Conservation (phyloP, 2,888 invertebrate genomes). For the Micropterix aruncella region DNA sequence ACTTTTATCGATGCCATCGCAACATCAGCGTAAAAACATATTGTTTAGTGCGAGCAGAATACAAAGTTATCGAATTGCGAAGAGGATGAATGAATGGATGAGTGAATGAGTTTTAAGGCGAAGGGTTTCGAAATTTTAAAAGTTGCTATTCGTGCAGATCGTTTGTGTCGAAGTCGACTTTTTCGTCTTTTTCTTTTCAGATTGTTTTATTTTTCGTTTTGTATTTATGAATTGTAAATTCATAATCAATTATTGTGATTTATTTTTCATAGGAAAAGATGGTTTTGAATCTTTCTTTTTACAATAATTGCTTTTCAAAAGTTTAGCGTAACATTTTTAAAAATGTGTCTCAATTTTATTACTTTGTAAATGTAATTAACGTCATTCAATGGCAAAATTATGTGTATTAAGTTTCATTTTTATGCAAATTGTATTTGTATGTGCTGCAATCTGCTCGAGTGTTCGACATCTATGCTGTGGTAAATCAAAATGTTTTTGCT, state of each 20-base stretch:
- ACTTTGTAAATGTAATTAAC: neutral
- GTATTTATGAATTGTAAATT: slow-evolving; percentile 35
- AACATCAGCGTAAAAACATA: too few relatives aligned
- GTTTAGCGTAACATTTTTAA: neutral
- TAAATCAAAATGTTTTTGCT: neutral
- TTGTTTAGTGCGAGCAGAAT: too few relatives aligned
- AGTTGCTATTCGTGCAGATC: too few relatives aligned
- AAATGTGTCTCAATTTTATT: neutral
- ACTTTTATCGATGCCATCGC: too few relatives aligned
- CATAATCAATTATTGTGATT: slow-evolving; percentile 38
- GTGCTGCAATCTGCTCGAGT: neutral
- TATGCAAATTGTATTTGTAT: neutral
- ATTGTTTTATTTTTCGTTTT: slow-evolving; percentile 23
- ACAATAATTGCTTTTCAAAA: neutral
- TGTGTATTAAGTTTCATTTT: neutral
- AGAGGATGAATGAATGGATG: too few relatives aligned
- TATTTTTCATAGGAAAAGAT: slow-evolving; percentile 14
- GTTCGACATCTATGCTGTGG: neutral
- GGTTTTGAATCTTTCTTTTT: neutral
- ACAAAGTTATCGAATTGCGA: too few relatives aligned
- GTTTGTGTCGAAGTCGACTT: slow-evolving; percentile 11
- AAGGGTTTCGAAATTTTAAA: too few relatives aligned
- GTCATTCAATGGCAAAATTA: neutral
- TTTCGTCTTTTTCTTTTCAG: slow-evolving; percentile 17
- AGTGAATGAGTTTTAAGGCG: too few relatives aligned